These are phyloP conservation scores for Axea sp. DNA, from an alignment of 2,888 invertebrate species.

Conservation along the genomic window DNA sequence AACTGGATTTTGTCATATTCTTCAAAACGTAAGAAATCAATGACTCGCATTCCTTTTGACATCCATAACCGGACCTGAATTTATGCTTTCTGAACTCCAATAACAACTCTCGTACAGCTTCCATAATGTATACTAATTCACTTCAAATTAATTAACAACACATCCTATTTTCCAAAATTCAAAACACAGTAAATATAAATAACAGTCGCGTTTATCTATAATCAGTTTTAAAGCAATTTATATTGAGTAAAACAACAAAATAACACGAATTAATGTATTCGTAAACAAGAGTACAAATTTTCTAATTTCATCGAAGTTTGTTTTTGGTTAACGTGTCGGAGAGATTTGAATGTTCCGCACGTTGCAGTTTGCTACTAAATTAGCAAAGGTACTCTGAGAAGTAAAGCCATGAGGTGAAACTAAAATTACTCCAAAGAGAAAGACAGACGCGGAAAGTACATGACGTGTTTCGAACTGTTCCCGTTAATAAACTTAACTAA, in stretches of 20 bases:
- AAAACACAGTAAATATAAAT: conserved; percentile 2
- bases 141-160: conserved; percentile 1
- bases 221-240: background rate
- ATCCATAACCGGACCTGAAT: conserved; percentile 73
- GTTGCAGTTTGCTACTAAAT: conserved; percentile 66
- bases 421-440: conserved; percentile 75
- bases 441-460: conserved; percentile 60
- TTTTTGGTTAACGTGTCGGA: conserved; percentile 16
- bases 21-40: conserved; percentile 73
- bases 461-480: conserved; percentile 40
- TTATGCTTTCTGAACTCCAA: conserved; percentile 71
- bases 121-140: too few relatives aligned
- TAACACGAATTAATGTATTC: background rate
- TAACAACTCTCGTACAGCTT: conserved; percentile 72
- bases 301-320: background rate
- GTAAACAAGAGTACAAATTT: background rate
- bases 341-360: conserved; percentile 49
- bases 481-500: conserved; percentile 45
- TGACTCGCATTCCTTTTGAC: conserved; percentile 75
- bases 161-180: background rate
- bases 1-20: conserved; percentile 73
- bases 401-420: conserved; percentile 75
- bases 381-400: conserved; percentile 71
- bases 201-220: too few relatives aligned
- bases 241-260: background rate